Evolutionary conservation across 2,888 invertebrate genomes (phyloP), one percentile per base, ranked within the genome.

Genomic region (Zhuqinia jingwanae): DNA sequence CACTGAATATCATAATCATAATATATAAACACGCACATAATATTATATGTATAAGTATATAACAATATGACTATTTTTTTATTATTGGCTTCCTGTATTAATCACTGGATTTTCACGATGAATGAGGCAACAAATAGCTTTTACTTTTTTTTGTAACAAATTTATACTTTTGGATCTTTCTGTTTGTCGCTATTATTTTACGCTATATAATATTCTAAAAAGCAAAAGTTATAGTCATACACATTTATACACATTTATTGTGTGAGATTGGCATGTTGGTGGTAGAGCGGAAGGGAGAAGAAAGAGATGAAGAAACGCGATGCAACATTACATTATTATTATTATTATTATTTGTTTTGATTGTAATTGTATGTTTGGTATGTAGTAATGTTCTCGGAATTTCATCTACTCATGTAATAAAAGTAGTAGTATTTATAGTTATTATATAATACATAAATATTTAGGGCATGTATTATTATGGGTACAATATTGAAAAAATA

Each of bases 341-440:
- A n/a, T n/a, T n/a, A 58, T 25, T 60, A 27, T 27, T 15, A 25
- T 60, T 60, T 45, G 22, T 68, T 45, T 68, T 22, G 68, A 68
- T 42, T 68, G n/a, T n/a, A n/a, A n/a, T n/a, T n/a, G n/a, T n/a
- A 11, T 42, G 17, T 17, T 2, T 68, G 42, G 20, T 68, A 68
- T 22, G 42, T 45, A 5, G 68, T 45, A 45, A 22, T 68, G 42
- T 20, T 45, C 45, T 15, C 45, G 42, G 68, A 3, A 45, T 68
- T 42, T 45, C 22, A 17, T 22, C 13, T 68, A 45, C 22, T 42
- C 25, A 58, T 25, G 25, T 22, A 68, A 68, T 68, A 68, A 68
- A 63, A 60, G 58, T 58, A 58, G 45, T 42, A 42, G 36, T 20
- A 58, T 58, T 58, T 25, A 25, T 20, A 10, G 5, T 53, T 53